Percentiles rank a stretch among this genome's conserved stretches.
Evolutionary conservation across 1,140 invertebrate genomes (phyloP).

Genomic region (Drosophila sulfurigaster): DNA sequence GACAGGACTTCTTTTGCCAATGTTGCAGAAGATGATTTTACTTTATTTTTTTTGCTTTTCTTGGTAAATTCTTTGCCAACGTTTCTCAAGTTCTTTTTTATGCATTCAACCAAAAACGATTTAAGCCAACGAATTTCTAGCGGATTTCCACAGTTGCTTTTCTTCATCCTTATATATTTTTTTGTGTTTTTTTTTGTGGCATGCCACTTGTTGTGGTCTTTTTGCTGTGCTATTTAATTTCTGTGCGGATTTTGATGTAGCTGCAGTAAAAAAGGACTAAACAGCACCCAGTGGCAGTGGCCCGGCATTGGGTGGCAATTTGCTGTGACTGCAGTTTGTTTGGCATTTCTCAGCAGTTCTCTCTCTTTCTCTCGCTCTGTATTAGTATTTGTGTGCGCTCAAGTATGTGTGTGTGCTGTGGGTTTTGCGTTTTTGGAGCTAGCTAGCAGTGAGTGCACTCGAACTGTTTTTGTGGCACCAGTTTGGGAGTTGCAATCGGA

Average conservation of each 20-base stretch:
- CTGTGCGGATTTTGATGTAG: slow-evolving; percentile 50
- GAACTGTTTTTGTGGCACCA: slow-evolving; percentile 37
- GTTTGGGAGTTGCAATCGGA: slow-evolving; percentile 29
- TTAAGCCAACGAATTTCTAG: slow-evolving; percentile 30
- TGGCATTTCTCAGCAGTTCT: slow-evolving; percentile 36
- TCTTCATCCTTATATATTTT: neutral
- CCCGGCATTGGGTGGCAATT: slow-evolving; percentile 50
- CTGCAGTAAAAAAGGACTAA: slow-evolving; percentile 54
- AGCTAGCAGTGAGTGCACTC: slow-evolving; percentile 38
- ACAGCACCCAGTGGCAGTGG: slow-evolving; percentile 23
- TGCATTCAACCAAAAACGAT: slow-evolving; percentile 16
- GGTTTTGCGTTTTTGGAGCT: slow-evolving; percentile 37
- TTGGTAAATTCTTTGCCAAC: slow-evolving; percentile 18
- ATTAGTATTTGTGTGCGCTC: neutral
- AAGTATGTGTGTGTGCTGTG: slow-evolving; percentile 23
- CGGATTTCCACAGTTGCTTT: slow-evolving; percentile 29
- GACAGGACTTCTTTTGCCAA: neutral
- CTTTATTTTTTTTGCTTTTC: neutral
- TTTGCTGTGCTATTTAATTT: slow-evolving; percentile 58
- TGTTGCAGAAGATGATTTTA: slow-evolving; percentile 2
- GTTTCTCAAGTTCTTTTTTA: slow-evolving; percentile 17
- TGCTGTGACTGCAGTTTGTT: slow-evolving; percentile 58
- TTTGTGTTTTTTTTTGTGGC: slow-evolving; percentile 23
- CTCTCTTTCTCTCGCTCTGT: slow-evolving; percentile 10
- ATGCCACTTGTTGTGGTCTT: slow-evolving; percentile 53